These are phyloP conservation scores for Pheucticus melanocephalus DNA, from an alignment of 2,113 vertebrate species.

Conservation along the genomic window DNA sequence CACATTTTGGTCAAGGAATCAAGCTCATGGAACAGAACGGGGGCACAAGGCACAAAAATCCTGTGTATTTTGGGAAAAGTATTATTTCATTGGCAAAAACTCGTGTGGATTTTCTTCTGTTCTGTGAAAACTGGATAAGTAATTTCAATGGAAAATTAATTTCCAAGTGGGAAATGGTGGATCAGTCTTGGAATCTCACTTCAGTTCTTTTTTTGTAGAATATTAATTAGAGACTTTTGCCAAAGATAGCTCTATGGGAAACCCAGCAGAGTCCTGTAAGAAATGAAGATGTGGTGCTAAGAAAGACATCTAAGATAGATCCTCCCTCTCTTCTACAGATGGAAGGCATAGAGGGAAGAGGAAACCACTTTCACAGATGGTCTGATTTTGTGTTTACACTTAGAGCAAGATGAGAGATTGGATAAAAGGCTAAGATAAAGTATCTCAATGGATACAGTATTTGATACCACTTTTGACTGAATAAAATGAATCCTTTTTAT, in stretches of 20 bases:
- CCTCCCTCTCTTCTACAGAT: background rate
- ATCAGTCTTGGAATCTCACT: background rate
- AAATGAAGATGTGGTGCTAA: background rate
- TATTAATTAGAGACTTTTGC: background rate
- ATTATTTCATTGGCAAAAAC: background rate
- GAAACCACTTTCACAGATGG: background rate
- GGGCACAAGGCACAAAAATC: background rate
- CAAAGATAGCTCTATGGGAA: background rate
- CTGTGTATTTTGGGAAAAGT: background rate
- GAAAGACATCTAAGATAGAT: background rate
- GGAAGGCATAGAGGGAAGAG: background rate
- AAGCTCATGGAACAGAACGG: background rate
- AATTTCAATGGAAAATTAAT: background rate
- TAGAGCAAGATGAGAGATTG: background rate
- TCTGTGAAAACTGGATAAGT: background rate
- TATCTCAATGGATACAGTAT: background rate
- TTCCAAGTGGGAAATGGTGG: background rate
- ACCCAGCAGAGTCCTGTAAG: background rate
- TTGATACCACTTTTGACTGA: background rate
- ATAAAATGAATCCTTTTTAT: background rate
- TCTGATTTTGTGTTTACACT: background rate
- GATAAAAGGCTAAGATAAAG: background rate
- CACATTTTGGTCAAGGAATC: background rate
- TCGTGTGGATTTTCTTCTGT: background rate
- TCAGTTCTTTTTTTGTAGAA: background rate